These are phyloP conservation scores for Malurus melanocephalus DNA, from an alignment of 2,113 vertebrate species.

Conservation along the genomic window DNA sequence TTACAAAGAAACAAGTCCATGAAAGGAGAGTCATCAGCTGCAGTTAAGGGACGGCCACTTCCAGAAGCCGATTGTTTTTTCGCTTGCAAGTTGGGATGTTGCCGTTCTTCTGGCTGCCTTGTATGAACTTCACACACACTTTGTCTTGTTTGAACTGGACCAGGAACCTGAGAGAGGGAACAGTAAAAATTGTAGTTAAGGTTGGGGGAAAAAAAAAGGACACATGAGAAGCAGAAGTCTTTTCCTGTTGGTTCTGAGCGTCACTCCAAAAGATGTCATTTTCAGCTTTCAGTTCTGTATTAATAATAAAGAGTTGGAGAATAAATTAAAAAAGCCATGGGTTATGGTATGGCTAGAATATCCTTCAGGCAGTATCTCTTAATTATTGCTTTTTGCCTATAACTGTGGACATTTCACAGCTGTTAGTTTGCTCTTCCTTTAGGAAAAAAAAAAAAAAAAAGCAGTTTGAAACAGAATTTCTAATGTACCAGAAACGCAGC, in stretches of 20 bases:
- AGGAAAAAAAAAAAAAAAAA: neutral
- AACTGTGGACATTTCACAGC: neutral
- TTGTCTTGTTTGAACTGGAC: conserved; percentile 97
- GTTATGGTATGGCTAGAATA: neutral
- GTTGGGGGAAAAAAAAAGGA: neutral
- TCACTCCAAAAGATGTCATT: neutral
- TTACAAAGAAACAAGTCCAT: conserved; percentile 72
- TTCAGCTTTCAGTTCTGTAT: neutral
- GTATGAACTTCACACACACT: conserved; percentile 96
- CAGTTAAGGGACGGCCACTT: conserved; percentile 88
- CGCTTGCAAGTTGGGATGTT: conserved; percentile 89
- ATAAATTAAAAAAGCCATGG: neutral
- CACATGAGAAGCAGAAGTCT: neutral
- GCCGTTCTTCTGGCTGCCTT: conserved; percentile 86
- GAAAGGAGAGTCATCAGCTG: conserved; percentile 42
- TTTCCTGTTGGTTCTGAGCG: neutral
- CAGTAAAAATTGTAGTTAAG: neutral
- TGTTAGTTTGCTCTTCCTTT: neutral
- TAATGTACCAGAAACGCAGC: neutral
- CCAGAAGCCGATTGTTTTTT: conserved; percentile 96
- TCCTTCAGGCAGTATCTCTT: neutral
- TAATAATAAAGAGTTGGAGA: neutral
- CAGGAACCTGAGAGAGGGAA: conserved; percentile 82
- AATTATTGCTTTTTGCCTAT: neutral
- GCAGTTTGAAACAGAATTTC: neutral